phyloP scores from a whole-genome alignment of 2,888 invertebrate genomes.

The Crepidodera aurea region DNA sequence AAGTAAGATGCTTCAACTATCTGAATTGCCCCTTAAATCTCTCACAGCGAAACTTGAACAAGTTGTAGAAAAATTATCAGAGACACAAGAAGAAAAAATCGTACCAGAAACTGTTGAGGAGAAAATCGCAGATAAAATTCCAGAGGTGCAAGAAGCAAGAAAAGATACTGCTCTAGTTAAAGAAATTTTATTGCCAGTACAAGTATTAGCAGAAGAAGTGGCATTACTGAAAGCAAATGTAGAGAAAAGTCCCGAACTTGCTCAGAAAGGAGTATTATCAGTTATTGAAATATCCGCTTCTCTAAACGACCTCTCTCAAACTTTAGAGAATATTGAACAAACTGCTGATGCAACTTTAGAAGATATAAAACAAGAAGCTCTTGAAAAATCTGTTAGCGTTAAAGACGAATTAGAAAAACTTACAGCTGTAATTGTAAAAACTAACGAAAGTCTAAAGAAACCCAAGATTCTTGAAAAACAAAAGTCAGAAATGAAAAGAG shows the following conservation, averaged over 20 bases:
- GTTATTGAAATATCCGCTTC: slow-evolving; percentile 30
- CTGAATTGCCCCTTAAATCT: not conserved
- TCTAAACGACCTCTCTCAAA: slow-evolving; percentile 8
- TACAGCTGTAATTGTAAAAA: slow-evolving; percentile 35
- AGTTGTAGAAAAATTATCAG: not conserved
- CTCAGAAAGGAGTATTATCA: slow-evolving; percentile 35
- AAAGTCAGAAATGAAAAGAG: slow-evolving; percentile 35
- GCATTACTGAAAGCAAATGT: slow-evolving; percentile 33
- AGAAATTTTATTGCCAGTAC: slow-evolving; percentile 23
- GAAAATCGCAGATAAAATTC: too few relatives aligned
- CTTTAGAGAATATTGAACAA: slow-evolving; percentile 15
- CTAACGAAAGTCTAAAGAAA: slow-evolving; percentile 29
- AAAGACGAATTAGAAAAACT: slow-evolving; percentile 43
- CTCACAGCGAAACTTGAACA: not conserved
- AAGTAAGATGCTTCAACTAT: not conserved
- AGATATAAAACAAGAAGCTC: slow-evolving; percentile 21
- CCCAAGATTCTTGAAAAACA: slow-evolving; percentile 35
- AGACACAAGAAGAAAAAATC: not conserved
- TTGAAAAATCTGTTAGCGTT: slow-evolving; percentile 15
- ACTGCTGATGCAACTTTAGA: slow-evolving; percentile 12
- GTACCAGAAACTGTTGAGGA: not conserved
- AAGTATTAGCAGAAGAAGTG: slow-evolving; percentile 31
- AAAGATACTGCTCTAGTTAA: slow-evolving; percentile 27
- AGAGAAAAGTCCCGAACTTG: slow-evolving; percentile 25
- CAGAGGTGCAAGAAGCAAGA: too few relatives aligned